These are phyloP conservation scores for Deroptyus accipitrinus DNA, from an alignment of 2,113 vertebrate species.

Conservation along the genomic window DNA sequence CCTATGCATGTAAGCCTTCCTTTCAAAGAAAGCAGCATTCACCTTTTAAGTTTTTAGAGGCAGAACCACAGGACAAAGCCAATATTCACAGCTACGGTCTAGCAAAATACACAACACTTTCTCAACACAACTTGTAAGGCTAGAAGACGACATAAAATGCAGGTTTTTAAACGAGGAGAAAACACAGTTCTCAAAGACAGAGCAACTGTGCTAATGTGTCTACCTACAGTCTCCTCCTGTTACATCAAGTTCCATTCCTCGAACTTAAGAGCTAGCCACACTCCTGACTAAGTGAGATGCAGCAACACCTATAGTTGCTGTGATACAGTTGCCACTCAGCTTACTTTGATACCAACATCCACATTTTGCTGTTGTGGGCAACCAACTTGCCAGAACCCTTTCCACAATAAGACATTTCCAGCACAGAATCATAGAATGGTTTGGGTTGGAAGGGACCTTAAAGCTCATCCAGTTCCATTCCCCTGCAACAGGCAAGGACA, in stretches of 20 bases:
- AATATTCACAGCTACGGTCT: background rate
- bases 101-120: background rate
- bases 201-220: accelerated
- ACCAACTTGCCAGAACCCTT: background rate
- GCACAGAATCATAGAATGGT: background rate
- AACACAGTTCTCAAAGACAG: background rate
- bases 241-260: background rate
- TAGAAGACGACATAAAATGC: background rate
- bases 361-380: background rate
- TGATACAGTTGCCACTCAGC: background rate
- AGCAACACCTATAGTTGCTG: background rate
- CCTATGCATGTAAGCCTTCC: background rate
- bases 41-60: background rate
- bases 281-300: background rate
- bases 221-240: background rate
- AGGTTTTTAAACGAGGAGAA: background rate
- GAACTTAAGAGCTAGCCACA: background rate
- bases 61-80: background rate
- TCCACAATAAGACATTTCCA: background rate
- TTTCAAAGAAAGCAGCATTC: background rate
- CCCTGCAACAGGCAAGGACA: background rate
- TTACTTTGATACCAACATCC: background rate
- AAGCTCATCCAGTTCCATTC: background rate
- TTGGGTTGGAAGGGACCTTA: background rate
- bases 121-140: background rate